Evolutionary conservation across 2,888 invertebrate species (phyloP).

Genomic region (Scotopteryx bipunctaria): DNA sequence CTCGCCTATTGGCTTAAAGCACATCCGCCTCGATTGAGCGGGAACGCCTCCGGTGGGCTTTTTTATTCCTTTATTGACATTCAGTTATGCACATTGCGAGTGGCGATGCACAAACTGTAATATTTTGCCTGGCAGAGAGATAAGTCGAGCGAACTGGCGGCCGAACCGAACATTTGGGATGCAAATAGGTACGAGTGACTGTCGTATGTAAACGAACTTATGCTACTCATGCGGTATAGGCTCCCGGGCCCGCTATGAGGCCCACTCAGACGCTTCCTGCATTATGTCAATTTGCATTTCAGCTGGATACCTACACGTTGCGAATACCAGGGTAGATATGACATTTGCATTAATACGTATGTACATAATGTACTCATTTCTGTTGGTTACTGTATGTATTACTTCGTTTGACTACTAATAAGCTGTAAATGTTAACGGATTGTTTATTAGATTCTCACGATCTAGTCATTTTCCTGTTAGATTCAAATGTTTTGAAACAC

Average conservation of each 20-base stretch:
- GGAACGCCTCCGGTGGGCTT: slow-evolving; percentile 80
- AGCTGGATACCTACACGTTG: slow-evolving; percentile 51
- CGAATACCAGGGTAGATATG: slow-evolving; percentile 41
- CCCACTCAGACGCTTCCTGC: slow-evolving; percentile 83
- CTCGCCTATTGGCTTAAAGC: slow-evolving; percentile 79
- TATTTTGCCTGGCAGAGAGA: slow-evolving; percentile 76
- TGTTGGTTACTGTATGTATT: slow-evolving; percentile 30
- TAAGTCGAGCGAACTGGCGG: slow-evolving; percentile 74
- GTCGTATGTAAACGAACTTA: slow-evolving; percentile 83
- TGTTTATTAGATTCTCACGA: slow-evolving; percentile 33
- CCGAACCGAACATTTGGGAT: slow-evolving; percentile 79
- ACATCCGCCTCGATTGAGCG: slow-evolving; percentile 77
- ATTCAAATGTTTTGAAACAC: slow-evolving; percentile 20
- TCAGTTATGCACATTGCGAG: slow-evolving; percentile 81
- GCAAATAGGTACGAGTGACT: slow-evolving; percentile 75
- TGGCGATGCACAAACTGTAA: slow-evolving; percentile 81
- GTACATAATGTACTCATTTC: slow-evolving; percentile 38
- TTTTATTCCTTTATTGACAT: slow-evolving; percentile 82
- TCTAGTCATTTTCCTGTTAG: slow-evolving; percentile 32
- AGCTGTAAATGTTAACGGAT: slow-evolving; percentile 30
- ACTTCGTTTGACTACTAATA: slow-evolving; percentile 38
- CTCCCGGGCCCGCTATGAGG: slow-evolving; percentile 76
- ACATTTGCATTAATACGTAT: slow-evolving; percentile 41
- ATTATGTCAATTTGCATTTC: slow-evolving; percentile 83
- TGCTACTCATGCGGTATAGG: slow-evolving; percentile 78